These are phyloP conservation scores for Trissolcus brochymenae DNA, from an alignment of 2,888 invertebrate species.

Conservation along the genomic window DNA sequence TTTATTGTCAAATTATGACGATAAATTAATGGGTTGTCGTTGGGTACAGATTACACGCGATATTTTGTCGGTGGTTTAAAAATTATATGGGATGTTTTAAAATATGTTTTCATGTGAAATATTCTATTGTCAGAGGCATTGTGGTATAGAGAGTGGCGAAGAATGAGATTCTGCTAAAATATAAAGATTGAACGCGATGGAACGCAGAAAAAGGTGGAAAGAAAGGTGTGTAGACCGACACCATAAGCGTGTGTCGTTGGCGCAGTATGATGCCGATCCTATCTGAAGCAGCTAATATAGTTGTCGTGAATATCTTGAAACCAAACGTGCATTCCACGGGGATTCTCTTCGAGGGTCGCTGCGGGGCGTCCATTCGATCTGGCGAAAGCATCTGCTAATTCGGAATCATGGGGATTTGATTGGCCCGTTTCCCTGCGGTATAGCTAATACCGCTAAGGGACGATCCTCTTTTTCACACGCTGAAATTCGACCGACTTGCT, in stretches of 20 bases:
- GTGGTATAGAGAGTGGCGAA: slow-evolving; percentile 32
- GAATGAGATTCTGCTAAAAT: slow-evolving; percentile 53
- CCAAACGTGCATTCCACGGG: slow-evolving; percentile 71
- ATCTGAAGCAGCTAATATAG: slow-evolving; percentile 76
- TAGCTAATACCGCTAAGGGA: slow-evolving; percentile 55
- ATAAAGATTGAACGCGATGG: slow-evolving; percentile 57
- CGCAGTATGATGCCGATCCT: slow-evolving; percentile 75
- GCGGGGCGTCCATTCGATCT: slow-evolving; percentile 75
- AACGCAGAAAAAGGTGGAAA: slow-evolving; percentile 61
- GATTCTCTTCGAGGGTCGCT: slow-evolving; percentile 71
- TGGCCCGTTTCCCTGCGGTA: slow-evolving; percentile 62
- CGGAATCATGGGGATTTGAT: slow-evolving; percentile 76
- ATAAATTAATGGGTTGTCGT: slow-evolving; percentile 2
- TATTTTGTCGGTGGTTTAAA: slow-evolving; percentile 7
- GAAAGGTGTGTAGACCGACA: slow-evolving; percentile 63
- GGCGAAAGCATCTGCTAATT: slow-evolving; percentile 77
- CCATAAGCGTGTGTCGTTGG: slow-evolving; percentile 69
- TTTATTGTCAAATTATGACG: too few species aligned
- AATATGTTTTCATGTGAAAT: slow-evolving; percentile 45
- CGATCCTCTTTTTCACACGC: slow-evolving; percentile 59
- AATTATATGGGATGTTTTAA: slow-evolving; percentile 11
- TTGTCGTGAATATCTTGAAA: slow-evolving; percentile 76
- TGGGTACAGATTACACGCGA: too few species aligned
- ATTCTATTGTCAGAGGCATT: slow-evolving; percentile 46
- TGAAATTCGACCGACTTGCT: slow-evolving; percentile 58